phyloP scores from a whole-genome alignment of 2,888 invertebrate genomes.

The Exephanes ischioxanthus region DNA sequence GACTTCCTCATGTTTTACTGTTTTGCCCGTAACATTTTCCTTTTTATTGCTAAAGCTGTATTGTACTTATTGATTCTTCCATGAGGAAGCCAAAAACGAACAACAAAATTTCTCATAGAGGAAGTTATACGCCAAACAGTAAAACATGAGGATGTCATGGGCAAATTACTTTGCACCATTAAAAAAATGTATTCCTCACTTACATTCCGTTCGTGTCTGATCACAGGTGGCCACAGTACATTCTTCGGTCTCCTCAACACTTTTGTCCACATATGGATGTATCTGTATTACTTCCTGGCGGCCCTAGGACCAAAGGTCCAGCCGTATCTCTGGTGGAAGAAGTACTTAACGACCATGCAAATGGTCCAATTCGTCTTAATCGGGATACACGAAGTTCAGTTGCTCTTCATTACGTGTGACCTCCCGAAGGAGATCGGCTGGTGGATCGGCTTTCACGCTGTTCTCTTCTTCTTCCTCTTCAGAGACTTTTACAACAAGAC shows the following conservation, averaged over 20 bases:
- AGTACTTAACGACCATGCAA: slow-evolving; percentile 95
- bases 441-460: slow-evolving; percentile 95
- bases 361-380: slow-evolving; percentile 97
- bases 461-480: slow-evolving; percentile 97
- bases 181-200: slow-evolving; percentile 5
- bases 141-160: not conserved
- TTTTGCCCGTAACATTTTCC: too few species aligned
- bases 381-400: slow-evolving; percentile 88
- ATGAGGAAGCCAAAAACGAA: too few species aligned
- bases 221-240: slow-evolving; percentile 94
- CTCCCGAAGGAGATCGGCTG: slow-evolving; percentile 95
- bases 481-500: slow-evolving; percentile 95
- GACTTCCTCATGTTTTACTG: not conserved
- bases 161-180: not conserved
- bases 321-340: slow-evolving; percentile 98
- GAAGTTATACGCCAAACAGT: not conserved
- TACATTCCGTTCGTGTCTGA: slow-evolving; percentile 15
- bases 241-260: slow-evolving; percentile 98
- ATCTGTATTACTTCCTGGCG: slow-evolving; percentile 95
- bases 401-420: slow-evolving; percentile 94
- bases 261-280: slow-evolving; percentile 98
- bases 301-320: slow-evolving; percentile 95
- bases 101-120: too few species aligned
- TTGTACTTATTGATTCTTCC: too few species aligned
- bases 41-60: too few species aligned